Evolutionary conservation across 2,888 invertebrate genomes (phyloP).

Genomic region (Lasioglossum vierecki): DNA sequence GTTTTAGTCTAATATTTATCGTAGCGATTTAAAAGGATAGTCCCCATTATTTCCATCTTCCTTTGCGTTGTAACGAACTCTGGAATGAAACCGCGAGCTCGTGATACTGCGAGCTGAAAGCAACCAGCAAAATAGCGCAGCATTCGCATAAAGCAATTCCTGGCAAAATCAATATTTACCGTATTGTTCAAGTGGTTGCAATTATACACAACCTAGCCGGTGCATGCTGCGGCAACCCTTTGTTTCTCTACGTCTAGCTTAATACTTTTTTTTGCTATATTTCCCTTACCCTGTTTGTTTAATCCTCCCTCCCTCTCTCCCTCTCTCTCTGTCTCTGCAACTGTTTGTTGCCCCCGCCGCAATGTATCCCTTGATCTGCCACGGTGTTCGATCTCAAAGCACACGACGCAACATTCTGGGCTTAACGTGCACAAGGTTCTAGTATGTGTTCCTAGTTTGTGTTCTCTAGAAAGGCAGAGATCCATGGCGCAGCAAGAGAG

Average conservation of each 20-base stretch:
- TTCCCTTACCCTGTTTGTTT: background rate
- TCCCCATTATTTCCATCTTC: background rate
- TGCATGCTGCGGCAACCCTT: slow-evolving; percentile 2
- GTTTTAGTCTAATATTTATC: background rate
- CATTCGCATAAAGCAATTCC: background rate
- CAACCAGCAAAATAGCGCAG: background rate
- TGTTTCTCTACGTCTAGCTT: slow-evolving; percentile 17
- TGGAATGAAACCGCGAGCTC: background rate
- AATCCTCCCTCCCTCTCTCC: background rate
- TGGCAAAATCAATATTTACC: slow-evolving; percentile 4
- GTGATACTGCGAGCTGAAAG: background rate
- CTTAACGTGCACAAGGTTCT: background rate
- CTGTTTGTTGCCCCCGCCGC: slow-evolving; percentile 20
- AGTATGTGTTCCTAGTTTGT: background rate
- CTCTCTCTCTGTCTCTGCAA: background rate
- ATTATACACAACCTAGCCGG: background rate
- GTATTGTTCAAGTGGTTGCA: background rate
- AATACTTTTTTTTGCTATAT: background rate
- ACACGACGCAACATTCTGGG: slow-evolving; percentile 32
- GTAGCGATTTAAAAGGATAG: background rate
- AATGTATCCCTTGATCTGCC: slow-evolving; percentile 30
- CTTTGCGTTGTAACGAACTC: background rate
- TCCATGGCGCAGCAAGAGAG: background rate
- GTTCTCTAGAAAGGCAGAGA: background rate
- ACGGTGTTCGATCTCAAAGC: slow-evolving; percentile 63